Evolutionary conservation across 1,140 invertebrate species (phyloP).

Genomic region (Drosophila fuyamai): DNA sequence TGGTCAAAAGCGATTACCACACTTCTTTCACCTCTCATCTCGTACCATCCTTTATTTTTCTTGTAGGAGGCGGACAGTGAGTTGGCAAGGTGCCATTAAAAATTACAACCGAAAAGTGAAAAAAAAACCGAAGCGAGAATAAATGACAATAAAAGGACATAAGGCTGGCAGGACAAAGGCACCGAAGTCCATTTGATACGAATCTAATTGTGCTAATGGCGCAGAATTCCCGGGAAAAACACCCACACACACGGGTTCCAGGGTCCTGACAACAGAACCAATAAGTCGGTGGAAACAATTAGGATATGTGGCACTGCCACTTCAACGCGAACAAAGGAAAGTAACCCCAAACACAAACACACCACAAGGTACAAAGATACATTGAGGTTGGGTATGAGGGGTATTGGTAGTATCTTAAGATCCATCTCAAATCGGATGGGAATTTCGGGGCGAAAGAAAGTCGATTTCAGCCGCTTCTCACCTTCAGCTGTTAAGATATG

Average conservation of each 20-base stretch:
- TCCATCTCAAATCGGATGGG: conserved; percentile 14
- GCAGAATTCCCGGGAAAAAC: conserved; percentile 70
- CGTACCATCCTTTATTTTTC: conserved; percentile 18
- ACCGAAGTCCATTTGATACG: conserved; percentile 80
- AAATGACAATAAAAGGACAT: conserved; percentile 77
- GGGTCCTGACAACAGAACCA: conserved; percentile 20
- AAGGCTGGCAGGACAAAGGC: conserved; percentile 54
- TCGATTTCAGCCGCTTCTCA: conserved; percentile 42
- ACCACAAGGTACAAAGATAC: conserved; percentile 30
- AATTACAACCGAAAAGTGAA: conserved; percentile 71
- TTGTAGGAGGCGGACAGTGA: conserved; percentile 77
- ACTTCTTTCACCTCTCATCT: conserved; percentile 45
- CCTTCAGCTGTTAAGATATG: conserved; percentile 36
- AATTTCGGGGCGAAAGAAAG: conserved; percentile 20
- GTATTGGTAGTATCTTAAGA: conserved; percentile 3
- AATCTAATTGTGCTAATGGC: conserved; percentile 84
- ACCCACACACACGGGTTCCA: conserved; percentile 24
- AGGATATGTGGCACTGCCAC: conserved; percentile 42
- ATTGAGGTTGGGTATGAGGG: conserved; percentile 4
- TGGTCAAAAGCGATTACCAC: conserved; percentile 82
- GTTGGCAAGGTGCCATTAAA: conserved; percentile 84
- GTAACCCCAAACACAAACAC: conserved; percentile 44
- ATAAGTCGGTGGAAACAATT: conserved; percentile 57
- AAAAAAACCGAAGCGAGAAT: conserved; percentile 54
- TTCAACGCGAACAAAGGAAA: conserved; percentile 52